phyloP scores from a whole-genome alignment of 2,797 vertebrate genomes.

The Yasuhikotakia modesta region DNA sequence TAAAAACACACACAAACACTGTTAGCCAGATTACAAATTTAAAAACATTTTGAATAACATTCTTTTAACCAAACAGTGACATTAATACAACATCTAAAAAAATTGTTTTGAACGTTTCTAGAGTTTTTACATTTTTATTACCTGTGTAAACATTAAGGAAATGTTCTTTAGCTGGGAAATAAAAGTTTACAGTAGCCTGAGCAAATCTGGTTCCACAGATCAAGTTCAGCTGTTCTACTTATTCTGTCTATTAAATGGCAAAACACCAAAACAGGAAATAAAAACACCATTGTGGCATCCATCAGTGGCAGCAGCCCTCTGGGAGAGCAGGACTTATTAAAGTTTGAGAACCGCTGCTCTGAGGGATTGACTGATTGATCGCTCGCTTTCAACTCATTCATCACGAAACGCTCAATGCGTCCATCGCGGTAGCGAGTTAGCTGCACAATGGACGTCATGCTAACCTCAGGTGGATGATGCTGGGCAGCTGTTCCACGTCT shows the following conservation, averaged over 20 bases:
- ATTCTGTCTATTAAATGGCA: not conserved
- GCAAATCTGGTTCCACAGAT: not conserved
- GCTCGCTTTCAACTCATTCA: not conserved
- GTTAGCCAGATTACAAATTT: not conserved
- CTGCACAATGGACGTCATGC: slow-evolving; percentile 27
- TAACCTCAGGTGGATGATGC: slow-evolving; percentile 91
- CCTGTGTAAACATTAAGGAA: too few species aligned
- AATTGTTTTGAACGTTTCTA: too few species aligned
- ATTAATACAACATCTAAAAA: too few species aligned
- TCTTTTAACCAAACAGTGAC: too few species aligned
- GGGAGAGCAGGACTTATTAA: not conserved
- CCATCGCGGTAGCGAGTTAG: not conserved
- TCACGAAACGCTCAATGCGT: not conserved
- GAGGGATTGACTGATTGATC: not conserved
- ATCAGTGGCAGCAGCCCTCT: not conserved
- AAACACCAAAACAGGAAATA: not conserved
- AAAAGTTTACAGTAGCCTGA: too few species aligned
- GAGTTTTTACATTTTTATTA: too few species aligned
- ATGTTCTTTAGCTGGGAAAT: too few species aligned
- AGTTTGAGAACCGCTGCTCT: not conserved
- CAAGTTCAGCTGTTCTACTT: not conserved
- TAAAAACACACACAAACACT: not conserved
- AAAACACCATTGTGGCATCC: not conserved
- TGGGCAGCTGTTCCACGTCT: slow-evolving; percentile 92
- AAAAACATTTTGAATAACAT: too few species aligned